A percentile compares a stretch with the other conserved stretches of the same genome.
These are phyloP conservation scores for Ochotona princeps DNA, from an alignment of 2,113 vertebrate species.

Conservation along the genomic window DNA sequence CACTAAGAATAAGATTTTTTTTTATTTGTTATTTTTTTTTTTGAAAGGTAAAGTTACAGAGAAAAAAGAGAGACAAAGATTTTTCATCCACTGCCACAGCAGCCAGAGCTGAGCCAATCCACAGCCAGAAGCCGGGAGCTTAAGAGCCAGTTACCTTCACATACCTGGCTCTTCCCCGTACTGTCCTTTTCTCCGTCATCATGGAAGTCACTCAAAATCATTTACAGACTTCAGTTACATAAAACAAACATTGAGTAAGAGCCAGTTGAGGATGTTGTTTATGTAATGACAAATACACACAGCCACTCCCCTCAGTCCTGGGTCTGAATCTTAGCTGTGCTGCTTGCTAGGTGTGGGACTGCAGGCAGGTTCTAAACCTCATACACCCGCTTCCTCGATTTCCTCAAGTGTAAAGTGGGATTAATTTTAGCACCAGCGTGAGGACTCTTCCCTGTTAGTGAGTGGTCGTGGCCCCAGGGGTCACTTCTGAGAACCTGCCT, in stretches of 20 bases:
- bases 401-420: neutral
- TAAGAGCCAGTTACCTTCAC: neutral
- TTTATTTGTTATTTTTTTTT: too few relatives aligned
- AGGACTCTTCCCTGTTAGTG: neutral
- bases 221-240: neutral
- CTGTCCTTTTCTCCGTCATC: neutral
- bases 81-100: too few relatives aligned
- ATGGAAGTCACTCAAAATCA: neutral
- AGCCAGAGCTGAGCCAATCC: too few relatives aligned
- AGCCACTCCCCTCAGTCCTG: neutral
- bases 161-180: neutral
- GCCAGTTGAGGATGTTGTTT: neutral
- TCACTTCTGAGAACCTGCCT: neutral
- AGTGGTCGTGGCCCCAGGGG: too few relatives aligned
- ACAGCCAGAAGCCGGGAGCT: too few relatives aligned
- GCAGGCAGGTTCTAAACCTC: neutral
- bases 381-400: neutral
- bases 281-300: neutral
- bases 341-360: constrained; percentile 13
- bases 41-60: too few relatives aligned
- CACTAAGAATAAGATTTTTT: neutral
- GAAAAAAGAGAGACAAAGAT: too few relatives aligned
- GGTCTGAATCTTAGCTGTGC: constrained; percentile 21
- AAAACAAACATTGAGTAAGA: neutral
- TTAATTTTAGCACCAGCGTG: neutral